Evolutionary conservation across 2,113 vertebrate species (phyloP).

Genomic region (Rhea pennata): DNA sequence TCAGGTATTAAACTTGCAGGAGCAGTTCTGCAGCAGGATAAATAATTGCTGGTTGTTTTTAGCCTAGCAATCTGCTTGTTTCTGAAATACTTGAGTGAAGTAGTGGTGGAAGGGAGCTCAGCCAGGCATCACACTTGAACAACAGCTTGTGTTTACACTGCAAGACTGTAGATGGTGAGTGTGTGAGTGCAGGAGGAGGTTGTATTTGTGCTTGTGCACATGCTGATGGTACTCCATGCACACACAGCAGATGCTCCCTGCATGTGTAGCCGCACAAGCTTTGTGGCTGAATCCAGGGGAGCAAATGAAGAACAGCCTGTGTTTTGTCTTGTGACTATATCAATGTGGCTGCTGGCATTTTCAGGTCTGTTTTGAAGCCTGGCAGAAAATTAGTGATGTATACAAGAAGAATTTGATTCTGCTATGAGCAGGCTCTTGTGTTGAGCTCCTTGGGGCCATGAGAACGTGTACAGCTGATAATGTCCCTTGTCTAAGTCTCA

Average conservation of each 20-base stretch:
- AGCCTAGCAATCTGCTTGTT: background rate
- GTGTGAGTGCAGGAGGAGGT: background rate
- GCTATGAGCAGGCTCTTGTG: background rate
- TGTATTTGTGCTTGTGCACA: background rate
- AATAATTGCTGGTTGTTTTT: background rate
- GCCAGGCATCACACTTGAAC: constrained; percentile 4
- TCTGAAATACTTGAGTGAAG: background rate
- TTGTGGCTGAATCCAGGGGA: background rate
- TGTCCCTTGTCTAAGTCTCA: background rate
- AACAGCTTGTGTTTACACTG: constrained; percentile 58
- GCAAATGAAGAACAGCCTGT: constrained; percentile 30
- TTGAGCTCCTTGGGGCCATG: fast-evolving
- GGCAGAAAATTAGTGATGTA: background rate
- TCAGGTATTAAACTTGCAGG: background rate
- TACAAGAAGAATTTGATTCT: background rate
- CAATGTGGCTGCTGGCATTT: background rate
- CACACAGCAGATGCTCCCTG: constrained; percentile 56
- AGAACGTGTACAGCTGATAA: background rate
- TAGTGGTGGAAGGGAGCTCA: constrained; percentile 14
- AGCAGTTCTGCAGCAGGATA: background rate
- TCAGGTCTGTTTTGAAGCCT: background rate
- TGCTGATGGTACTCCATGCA: background rate
- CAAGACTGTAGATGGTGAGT: constrained; percentile 3
- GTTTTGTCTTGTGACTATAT: constrained; percentile 16
- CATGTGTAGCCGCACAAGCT: background rate